These are phyloP conservation scores for Chrysocyon brachyurus DNA, from an alignment of 2,797 vertebrate genomes.

Conservation along the genomic window DNA sequence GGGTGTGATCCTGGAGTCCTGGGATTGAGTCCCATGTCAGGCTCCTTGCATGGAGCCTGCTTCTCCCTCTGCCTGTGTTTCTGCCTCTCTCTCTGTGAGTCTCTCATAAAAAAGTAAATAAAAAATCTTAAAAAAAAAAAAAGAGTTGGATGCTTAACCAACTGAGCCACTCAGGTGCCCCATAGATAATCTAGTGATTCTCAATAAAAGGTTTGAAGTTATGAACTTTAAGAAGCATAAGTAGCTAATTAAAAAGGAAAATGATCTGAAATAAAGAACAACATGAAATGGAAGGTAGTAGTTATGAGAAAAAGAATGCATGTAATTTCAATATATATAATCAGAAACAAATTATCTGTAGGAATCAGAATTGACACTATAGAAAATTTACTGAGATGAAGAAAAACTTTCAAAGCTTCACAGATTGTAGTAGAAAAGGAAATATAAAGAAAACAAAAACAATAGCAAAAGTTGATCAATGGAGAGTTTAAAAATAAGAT, in stretches of 20 bases:
- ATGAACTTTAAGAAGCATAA: neutral
- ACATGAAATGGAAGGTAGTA: neutral
- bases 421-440: neutral
- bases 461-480: neutral
- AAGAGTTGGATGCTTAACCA: neutral
- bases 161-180: neutral
- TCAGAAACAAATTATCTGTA: neutral
- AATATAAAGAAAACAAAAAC: neutral
- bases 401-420: conserved; percentile 4
- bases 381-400: neutral
- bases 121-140: too few relatives aligned
- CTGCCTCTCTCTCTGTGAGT: too few relatives aligned
- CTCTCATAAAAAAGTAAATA: too few relatives aligned
- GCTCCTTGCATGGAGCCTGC: too few relatives aligned
- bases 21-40: too few relatives aligned
- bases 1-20: too few relatives aligned
- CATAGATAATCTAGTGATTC: neutral
- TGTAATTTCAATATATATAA: neutral
- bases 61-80: too few relatives aligned
- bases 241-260: neutral
- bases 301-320: neutral
- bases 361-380: neutral
- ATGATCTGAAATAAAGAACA: neutral
- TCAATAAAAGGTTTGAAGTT: neutral
- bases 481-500: neutral